Base-by-base conservation (phyloP, 2,113 vertebrate genomes). In the Amphilophus citrinellus region DNA sequence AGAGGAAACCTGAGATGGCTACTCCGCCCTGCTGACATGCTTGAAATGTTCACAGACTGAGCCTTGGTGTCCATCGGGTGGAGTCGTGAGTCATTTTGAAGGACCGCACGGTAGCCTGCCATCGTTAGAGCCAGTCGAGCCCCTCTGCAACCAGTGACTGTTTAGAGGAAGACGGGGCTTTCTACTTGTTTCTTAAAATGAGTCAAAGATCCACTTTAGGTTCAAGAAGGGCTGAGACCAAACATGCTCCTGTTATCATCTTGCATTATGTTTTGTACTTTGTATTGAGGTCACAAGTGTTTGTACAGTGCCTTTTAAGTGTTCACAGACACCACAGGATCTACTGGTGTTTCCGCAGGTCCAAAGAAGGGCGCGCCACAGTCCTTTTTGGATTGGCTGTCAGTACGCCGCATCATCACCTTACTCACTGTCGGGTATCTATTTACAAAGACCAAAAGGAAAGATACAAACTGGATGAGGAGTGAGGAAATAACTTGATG, bases 381-480 rank as follows among this genome's bases (percentile, higher is more conserved):
- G 71, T 76, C 61, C n/a, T 32, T 77, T 37, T 84, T 61, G 32
- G 79, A 63, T 61, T 61, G 27, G 80, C 77, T 65, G 76, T 84
- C 84, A 76, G 88, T 37, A n/a, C 7, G 56, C 18, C 35, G 2
- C 10, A 18, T 84, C 76, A 14, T 58, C 65, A 9, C 22, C 77
- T 65, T 79, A 10, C 80, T 62, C 37, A 2, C 62, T 78, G 82
- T 66, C 76, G 86, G 77, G 56, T 73, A 82, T 42, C 73, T 96
- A 96, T 96, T 95, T 96, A 96, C 95, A 96, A 35, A 90, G 85
- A 81, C 75, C 75, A 32, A 60, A 82, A 66, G 82, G 76, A 35
- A 17, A 60, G 61, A 66, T 68, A 79, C 66, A 84, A 86, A 91
- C 66, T 47, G 79, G 77, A 86, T 47, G 84, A 84, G 77, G 62